phyloP scores from a whole-genome alignment of 2,797 vertebrate genomes.

The Valencia hispanica region DNA sequence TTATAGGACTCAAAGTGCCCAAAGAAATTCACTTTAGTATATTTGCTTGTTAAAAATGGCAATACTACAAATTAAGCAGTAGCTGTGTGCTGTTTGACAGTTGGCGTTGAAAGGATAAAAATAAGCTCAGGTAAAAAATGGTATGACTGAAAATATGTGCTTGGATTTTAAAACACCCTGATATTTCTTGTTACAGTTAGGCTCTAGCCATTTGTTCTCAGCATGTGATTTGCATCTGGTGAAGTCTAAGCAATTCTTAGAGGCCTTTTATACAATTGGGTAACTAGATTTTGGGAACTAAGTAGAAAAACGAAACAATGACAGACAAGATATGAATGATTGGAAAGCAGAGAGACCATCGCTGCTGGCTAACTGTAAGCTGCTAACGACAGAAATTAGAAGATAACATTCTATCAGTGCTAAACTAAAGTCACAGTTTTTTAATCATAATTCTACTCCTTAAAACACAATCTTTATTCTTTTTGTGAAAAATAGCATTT shows the following conservation, averaged over 20 bases:
- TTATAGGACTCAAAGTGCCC: conserved; percentile 2
- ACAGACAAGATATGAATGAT: neutral
- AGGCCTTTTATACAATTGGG: neutral
- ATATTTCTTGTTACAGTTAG: neutral
- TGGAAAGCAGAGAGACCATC: neutral
- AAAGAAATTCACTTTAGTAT: neutral
- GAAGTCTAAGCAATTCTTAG: neutral
- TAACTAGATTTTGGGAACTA: neutral
- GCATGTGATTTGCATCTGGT: neutral
- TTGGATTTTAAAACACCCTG: neutral
- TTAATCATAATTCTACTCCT: neutral
- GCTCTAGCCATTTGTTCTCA: neutral
- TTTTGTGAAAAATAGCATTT: neutral
- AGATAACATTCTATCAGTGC: neutral
- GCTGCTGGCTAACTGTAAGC: neutral
- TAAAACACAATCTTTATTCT: no score
- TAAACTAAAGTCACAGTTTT: neutral
- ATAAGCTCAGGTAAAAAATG: neutral
- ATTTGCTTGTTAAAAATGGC: neutral
- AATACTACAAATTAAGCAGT: neutral
- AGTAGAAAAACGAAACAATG: neutral
- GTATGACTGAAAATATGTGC: neutral
- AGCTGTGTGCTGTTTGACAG: neutral
- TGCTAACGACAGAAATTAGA: neutral
- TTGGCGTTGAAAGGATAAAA: neutral